A percentile compares a stretch with the other conserved stretches of the same genome.
phyloP scores from a whole-genome alignment of 1,140 invertebrate genomes.

The Eueides isabella region DNA sequence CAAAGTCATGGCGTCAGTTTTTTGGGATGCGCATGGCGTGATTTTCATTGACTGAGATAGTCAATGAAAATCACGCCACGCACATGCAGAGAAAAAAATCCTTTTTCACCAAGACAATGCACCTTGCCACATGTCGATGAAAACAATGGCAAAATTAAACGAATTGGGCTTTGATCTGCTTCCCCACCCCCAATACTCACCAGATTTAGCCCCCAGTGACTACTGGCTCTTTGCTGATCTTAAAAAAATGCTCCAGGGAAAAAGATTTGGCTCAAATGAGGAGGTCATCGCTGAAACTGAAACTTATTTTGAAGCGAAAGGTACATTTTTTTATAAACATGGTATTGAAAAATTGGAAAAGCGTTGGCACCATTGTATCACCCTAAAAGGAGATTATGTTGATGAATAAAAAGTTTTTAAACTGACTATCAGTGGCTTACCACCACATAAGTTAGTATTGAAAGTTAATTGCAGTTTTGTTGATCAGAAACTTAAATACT shows the following conservation, averaged over 20 bases:
- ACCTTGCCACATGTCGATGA: constrained; percentile 1
- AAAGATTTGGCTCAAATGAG: no score
- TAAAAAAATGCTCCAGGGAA: background rate
- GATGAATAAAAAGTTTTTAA: no score
- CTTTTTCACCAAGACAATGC: constrained; percentile 13
- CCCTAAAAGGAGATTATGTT: constrained; percentile 19
- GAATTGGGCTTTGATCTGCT: background rate
- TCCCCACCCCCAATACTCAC: background rate
- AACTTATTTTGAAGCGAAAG: background rate
- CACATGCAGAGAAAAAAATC: background rate
- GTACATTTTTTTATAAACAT: background rate
- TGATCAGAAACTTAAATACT: no score
- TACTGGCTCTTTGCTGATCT: background rate
- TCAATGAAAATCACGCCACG: background rate
- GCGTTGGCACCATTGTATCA: no score
- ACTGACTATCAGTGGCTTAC: no score
- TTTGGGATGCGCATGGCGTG: constrained; percentile 21
- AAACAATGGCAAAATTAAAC: background rate
- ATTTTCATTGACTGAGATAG: constrained; percentile 22
- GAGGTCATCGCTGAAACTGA: background rate
- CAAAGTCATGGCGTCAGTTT: constrained; percentile 27
- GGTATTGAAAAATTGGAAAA: background rate
- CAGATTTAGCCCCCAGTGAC: background rate
- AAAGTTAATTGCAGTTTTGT: no score
- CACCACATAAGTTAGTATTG: no score